Percentiles rank a stretch among this genome's conserved stretches.
Conservation (phyloP, 1,140 invertebrate species). For the Lepidurus apus region DNA sequence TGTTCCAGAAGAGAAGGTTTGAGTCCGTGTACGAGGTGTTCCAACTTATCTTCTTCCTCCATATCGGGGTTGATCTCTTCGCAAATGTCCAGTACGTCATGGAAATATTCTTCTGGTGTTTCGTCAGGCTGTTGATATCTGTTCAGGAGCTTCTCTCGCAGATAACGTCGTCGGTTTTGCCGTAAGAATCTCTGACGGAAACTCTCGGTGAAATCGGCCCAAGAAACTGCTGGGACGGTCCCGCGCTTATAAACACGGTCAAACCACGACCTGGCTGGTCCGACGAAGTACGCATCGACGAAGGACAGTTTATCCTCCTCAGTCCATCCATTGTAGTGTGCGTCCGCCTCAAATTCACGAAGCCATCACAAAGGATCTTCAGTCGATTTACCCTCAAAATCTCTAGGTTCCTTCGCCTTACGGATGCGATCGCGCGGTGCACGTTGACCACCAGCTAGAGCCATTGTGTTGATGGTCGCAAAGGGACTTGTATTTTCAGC, state of each 20-base stretch:
- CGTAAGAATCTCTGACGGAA: background rate
- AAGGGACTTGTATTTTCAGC: too few relatives aligned
- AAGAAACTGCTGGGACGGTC: background rate
- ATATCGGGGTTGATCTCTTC: background rate
- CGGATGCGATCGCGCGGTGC: background rate
- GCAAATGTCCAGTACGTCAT: background rate
- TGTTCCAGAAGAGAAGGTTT: background rate
- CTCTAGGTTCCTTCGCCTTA: background rate
- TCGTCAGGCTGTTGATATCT: background rate
- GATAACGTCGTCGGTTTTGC: background rate
- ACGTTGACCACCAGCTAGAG: too few relatives aligned
- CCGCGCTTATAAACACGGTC: background rate
- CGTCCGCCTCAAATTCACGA: background rate
- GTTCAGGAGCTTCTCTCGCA: background rate
- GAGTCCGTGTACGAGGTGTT: conserved; percentile 16
- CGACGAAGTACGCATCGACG: background rate
- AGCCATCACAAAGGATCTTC: background rate
- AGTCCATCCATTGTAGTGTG: background rate
- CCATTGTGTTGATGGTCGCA: too few relatives aligned
- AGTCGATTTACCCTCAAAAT: background rate
- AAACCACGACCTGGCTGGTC: background rate
- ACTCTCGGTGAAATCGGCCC: background rate
- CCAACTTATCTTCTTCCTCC: conserved; percentile 20
- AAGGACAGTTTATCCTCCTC: background rate
- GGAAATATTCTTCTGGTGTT: background rate